A percentile compares a stretch with the other conserved stretches of the same genome.
Conservation (phyloP, 2,888 invertebrate genomes). For the Hypena proboscidalis region DNA sequence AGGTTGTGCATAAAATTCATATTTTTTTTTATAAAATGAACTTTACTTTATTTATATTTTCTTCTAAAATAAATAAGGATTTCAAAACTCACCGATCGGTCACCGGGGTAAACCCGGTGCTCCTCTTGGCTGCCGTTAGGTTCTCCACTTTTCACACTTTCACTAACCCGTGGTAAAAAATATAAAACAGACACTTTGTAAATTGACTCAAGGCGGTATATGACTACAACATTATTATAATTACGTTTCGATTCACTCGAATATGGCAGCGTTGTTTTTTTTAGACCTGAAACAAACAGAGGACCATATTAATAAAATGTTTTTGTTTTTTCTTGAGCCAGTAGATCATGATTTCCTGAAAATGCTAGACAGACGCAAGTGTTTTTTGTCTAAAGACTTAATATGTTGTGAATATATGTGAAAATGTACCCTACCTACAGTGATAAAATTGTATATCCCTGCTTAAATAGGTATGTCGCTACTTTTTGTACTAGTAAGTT, state of each 20-base stretch:
- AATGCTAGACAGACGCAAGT: too few relatives aligned
- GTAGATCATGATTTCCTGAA: too few relatives aligned
- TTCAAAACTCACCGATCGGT: constrained; percentile 77
- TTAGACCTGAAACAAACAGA: constrained; percentile 73
- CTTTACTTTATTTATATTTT: too few relatives aligned
- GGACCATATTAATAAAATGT: constrained; percentile 13
- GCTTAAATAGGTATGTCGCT: too few relatives aligned
- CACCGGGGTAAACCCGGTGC: constrained; percentile 73
- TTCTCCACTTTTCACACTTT: constrained; percentile 75
- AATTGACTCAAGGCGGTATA: constrained; percentile 25
- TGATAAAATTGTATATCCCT: too few relatives aligned
- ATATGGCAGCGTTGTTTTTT: constrained; percentile 40
- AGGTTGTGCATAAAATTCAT: too few relatives aligned
- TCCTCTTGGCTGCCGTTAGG: constrained; percentile 59
- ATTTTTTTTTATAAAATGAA: too few relatives aligned
- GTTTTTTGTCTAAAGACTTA: too few relatives aligned
- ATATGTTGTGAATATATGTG: too few relatives aligned
- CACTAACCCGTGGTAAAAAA: constrained; percentile 47
- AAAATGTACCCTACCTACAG: too few relatives aligned
- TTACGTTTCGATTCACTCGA: constrained; percentile 37
- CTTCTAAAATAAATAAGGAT: constrained; percentile 10
- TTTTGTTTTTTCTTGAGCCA: too few relatives aligned
- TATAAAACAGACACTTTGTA: constrained; percentile 28
- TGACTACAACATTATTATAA: constrained; percentile 22
- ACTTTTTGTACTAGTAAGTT: too few relatives aligned